Evolutionary conservation across 2,888 invertebrate genomes (phyloP).

Genomic region (Anoplius nigerrimus): DNA sequence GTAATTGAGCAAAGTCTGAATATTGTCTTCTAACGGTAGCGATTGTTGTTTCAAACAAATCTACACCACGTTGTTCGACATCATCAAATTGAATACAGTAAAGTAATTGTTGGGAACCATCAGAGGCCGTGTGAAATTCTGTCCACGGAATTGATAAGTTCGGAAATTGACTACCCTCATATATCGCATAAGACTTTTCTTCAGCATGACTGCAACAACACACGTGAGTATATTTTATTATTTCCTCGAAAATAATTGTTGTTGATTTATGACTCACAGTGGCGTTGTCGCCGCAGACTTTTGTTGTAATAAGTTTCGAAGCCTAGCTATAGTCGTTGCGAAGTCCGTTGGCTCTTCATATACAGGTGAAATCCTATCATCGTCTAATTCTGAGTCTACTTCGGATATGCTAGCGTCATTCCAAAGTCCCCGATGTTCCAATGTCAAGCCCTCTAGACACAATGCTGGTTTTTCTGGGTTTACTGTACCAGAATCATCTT

Average conservation of each 20-base stretch:
- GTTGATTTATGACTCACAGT: conserved; percentile 48
- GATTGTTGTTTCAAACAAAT: conserved; percentile 68
- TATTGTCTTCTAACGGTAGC: conserved; percentile 69
- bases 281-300: conserved; percentile 71
- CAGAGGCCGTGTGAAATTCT: conserved; percentile 68
- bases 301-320: conserved; percentile 81
- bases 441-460: conserved; percentile 59
- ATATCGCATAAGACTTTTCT: conserved; percentile 66
- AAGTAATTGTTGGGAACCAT: conserved; percentile 69
- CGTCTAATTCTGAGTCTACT: conserved; percentile 64
- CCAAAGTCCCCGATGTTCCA: conserved; percentile 66
- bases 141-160: conserved; percentile 69
- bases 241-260: conserved; percentile 14
- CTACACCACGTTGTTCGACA: conserved; percentile 67
- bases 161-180: conserved; percentile 66
- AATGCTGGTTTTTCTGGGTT: conserved; percentile 45
- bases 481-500: conserved; percentile 7
- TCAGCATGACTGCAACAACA: conserved; percentile 60
- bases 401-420: conserved; percentile 59
- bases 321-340: conserved; percentile 83
- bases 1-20: conserved; percentile 67
- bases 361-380: conserved; percentile 77
- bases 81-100: conserved; percentile 72
- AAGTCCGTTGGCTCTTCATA: conserved; percentile 85
- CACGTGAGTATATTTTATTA: background rate